phyloP scores from a whole-genome alignment of 2,888 invertebrate genomes.

The Acrobasis repandana region DNA sequence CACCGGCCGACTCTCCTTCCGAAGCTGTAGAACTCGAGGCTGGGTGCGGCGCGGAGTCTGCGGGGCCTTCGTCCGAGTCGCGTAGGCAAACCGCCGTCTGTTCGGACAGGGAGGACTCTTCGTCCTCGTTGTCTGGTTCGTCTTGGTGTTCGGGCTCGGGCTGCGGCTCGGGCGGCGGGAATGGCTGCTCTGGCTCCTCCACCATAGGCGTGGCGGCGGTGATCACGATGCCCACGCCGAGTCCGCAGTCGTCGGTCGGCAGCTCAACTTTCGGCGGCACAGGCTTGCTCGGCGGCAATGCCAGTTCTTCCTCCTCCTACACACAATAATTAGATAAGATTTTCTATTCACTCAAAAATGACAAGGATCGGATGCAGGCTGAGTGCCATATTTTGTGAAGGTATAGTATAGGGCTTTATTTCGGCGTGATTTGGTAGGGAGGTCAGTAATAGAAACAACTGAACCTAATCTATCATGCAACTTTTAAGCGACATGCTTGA shows the following conservation, averaged over 20 bases:
- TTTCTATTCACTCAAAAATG: neutral
- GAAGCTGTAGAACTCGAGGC: slow-evolving; percentile 87
- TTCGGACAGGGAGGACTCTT: slow-evolving; percentile 75
- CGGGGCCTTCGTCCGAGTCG: slow-evolving; percentile 79
- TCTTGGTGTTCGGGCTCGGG: slow-evolving; percentile 38
- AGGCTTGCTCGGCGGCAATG: slow-evolving; percentile 48
- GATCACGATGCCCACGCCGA: slow-evolving; percentile 95
- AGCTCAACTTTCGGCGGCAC: slow-evolving; percentile 64
- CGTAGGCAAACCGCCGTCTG: slow-evolving; percentile 74
- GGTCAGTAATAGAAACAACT: neutral
- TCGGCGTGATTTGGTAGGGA: slow-evolving; percentile 1
- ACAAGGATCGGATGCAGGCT: slow-evolving; percentile 1
- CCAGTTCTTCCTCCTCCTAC: slow-evolving; percentile 46
- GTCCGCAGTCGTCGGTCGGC: slow-evolving; percentile 83
- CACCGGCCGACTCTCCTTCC: slow-evolving; percentile 85
- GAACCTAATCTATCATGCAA: slow-evolving; percentile 31
- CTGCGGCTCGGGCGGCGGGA: slow-evolving; percentile 83
- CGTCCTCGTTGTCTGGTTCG: slow-evolving; percentile 60
- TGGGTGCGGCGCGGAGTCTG: slow-evolving; percentile 81
- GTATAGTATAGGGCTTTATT: neutral
- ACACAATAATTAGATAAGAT: neutral
- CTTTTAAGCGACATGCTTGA: slow-evolving; percentile 34
- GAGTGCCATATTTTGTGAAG: neutral
- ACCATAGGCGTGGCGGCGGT: slow-evolving; percentile 96
- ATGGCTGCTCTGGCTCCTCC: slow-evolving; percentile 91